Evolutionary conservation across 1,140 invertebrate species (phyloP), one percentile per base, ranked within the genome.

Genomic region (Acromyrmex charruanus): DNA sequence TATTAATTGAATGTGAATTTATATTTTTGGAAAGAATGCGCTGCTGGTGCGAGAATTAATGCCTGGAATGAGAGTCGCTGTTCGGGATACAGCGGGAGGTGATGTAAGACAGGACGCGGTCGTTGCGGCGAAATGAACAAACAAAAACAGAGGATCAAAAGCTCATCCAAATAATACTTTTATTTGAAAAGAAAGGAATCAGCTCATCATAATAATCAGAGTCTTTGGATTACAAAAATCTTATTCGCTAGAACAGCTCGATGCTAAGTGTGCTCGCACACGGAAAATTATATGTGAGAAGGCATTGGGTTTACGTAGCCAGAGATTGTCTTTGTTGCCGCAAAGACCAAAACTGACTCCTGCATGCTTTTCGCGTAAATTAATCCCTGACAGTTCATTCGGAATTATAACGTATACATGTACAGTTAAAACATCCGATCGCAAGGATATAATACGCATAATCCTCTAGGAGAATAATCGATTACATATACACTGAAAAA

Each of bases 161-260:
- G 51, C n/a, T 77, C 68, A 61, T 81, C 68, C 74, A 86, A 82
- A 51, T 92, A 91, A 92, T 89, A 59, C 66, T 58, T 94, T 94
- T 93, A 94, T 94, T 94, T 87, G 68, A 77, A 28, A 88, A 87
- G 87, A 90, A 86, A 82, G 69, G 88, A 77, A 87, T 35, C 55
- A 63, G 68, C 88, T 91, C 68, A 91, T 91, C 68, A 92, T 90
- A 89, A 89, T 88, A 88, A 79, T 85, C 35, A 90, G 89, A 89
- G 88, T 93, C 93, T 94, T 94, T 93, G 92, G 93, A 88, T 90
- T 92, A 91, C 93, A 94, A 93, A 93, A 90, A 63, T 92, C 77
- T 93, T 94, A 94, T 18, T 82, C 85, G 88, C 93, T 94, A 94
- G 89, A 31, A 86, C 25, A 35, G 58, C 58, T 80, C 25, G 2